Conservation (phyloP, 2,113 vertebrate species). For the Pomatostomus ruficeps region DNA sequence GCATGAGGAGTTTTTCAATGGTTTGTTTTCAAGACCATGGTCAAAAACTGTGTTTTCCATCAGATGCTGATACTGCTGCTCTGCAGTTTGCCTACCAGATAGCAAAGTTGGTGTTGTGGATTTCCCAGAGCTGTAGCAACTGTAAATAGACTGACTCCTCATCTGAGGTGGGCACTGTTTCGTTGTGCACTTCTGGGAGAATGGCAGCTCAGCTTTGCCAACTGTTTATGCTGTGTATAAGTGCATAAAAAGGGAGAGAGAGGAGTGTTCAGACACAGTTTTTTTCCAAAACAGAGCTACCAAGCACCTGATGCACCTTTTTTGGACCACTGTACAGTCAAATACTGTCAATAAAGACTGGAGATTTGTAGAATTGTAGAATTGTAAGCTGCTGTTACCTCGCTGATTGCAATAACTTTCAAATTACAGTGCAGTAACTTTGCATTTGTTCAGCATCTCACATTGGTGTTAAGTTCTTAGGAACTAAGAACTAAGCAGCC, state of each 20-base stretch:
- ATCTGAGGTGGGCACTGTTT: accelerated
- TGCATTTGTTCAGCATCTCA: neutral
- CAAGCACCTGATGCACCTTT: neutral
- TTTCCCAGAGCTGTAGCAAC: neutral
- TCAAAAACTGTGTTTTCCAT: neutral
- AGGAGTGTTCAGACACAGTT: accelerated
- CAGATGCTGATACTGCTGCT: neutral
- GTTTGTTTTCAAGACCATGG: accelerated
- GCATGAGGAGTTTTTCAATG: accelerated
- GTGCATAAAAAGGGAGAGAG: neutral
- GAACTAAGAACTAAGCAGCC: neutral
- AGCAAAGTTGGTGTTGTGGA: neutral
- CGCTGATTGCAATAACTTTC: neutral
- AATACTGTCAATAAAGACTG: neutral
- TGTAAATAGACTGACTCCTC: too few relatives aligned
- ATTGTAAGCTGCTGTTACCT: neutral
- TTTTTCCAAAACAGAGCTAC: neutral
- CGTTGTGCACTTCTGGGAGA: neutral
- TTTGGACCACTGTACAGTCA: neutral
- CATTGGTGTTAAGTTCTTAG: neutral
- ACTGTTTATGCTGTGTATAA: too few relatives aligned
- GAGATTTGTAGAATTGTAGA: neutral
- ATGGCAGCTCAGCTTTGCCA: neutral
- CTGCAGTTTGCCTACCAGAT: neutral
- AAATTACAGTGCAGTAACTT: neutral